phyloP scores from a whole-genome alignment of 1,140 invertebrate genomes.

The Eciton burchellii region DNA sequence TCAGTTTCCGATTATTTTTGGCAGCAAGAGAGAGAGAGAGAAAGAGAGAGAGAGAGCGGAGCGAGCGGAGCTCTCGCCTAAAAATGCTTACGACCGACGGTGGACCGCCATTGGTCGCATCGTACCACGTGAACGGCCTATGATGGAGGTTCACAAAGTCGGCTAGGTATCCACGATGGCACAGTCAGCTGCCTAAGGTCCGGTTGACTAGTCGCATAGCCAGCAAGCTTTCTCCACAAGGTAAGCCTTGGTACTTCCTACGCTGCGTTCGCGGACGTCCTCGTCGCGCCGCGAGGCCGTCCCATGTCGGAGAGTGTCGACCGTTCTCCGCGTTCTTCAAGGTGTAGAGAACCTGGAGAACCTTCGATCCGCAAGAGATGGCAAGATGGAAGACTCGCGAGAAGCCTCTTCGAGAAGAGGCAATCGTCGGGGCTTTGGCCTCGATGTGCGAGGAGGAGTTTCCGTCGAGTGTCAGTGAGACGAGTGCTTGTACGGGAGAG shows the following conservation, averaged over 20 bases:
- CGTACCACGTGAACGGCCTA: conserved; percentile 64
- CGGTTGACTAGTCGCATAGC: conserved; percentile 86
- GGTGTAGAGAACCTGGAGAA: conserved; percentile 1
- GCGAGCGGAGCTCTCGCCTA: conserved; percentile 78
- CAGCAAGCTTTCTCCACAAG: conserved; percentile 78
- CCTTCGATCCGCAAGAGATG: not conserved
- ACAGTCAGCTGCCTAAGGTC: conserved; percentile 87
- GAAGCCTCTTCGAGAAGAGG: conserved; percentile 3
- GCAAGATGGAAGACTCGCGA: conserved; percentile 8
- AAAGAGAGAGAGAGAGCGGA: no score
- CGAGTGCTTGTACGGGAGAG: conserved; percentile 44
- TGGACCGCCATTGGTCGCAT: conserved; percentile 57
- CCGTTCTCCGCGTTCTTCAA: conserved; percentile 12
- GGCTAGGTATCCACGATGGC: conserved; percentile 70
- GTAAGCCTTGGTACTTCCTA: conserved; percentile 74
- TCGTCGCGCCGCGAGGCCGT: not conserved
- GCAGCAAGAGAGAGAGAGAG: no score
- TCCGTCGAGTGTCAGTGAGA: conserved; percentile 67
- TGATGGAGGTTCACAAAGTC: conserved; percentile 69
- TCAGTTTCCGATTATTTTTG: conserved; percentile 85
- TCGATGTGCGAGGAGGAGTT: conserved; percentile 27
- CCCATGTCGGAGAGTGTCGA: conserved; percentile 2
- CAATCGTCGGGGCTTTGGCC: no score
- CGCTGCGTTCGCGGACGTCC: not conserved
- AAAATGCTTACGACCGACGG: conserved; percentile 82